Evolutionary conservation across 1,140 invertebrate species (phyloP), one percentile per base, ranked within the genome.

Genomic region (Aphelenchoides avenae): DNA sequence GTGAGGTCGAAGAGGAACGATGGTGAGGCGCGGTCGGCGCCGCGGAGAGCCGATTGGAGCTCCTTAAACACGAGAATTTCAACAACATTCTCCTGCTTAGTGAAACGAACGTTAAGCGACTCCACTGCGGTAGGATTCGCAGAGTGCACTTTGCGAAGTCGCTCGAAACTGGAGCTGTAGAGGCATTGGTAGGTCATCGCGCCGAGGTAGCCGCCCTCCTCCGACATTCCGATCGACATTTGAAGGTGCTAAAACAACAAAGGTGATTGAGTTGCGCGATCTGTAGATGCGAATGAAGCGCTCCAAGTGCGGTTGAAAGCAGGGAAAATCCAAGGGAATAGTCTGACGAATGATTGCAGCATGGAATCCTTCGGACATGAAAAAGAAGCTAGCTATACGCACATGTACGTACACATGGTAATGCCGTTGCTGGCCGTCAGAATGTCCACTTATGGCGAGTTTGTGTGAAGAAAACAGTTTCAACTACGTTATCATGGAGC

Each of bases 1-100:
- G 75, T 50, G 9, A 75, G 60, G 51, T 75, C 73, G 40, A 66
- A 77, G 26, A 75, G 64, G 55, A 75, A 75, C 11, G 73, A 77
- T 7, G 72, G 61, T 9, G 74, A 77, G 18, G 46, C 52, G 15
- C 53, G 37, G 18, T 75, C 73, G 24, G 62, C 61, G 37, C 70
- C 42, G 15, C 52, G 54, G 43, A 75, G 52, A 24, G 51, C 46
- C 34, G 48, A 48, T 33, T 66, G 67, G 27, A 75, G 47, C 31
- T 59, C 44, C 73, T 75, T 27, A 43, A 72, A 44, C 15, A 27
- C n/a, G n/a, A n/a, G 42, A 55, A 60, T 30, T n/a, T 60, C n/a
- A 7, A 2, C 41, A 51, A 52, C n/a, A n/a, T n/a, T n/a, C n/a
- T n/a, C n/a, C n/a, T n/a, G n/a, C n/a, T n/a, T n/a, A n/a, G n/a